A percentile compares a stretch with the other conserved stretches of the same genome.
Conservation (phyloP, 2,113 vertebrate species). For the Cyrtonyx montezumae region DNA sequence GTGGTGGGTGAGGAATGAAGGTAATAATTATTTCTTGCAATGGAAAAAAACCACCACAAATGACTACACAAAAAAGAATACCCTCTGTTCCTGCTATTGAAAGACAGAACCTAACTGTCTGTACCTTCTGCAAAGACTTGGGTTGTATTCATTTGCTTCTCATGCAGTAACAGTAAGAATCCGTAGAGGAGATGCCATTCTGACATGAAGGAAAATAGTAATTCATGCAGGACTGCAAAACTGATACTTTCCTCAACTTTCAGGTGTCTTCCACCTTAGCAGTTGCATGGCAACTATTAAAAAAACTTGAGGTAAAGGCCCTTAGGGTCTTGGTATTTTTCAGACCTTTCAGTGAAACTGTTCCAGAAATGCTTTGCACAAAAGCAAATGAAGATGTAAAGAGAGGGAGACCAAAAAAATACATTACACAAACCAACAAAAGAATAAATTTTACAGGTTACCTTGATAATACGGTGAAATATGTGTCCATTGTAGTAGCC, state of each 20-base stretch:
- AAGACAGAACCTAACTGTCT: background rate
- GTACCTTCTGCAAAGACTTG: background rate
- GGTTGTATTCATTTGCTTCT: background rate
- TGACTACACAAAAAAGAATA: background rate
- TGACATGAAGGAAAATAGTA: background rate
- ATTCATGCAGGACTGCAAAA: background rate
- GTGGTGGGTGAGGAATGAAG: background rate
- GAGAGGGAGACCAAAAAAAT: background rate
- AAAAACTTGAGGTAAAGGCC: background rate
- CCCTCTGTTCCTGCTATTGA: background rate
- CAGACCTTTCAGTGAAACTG: background rate
- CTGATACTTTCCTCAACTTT: background rate
- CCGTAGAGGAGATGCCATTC: background rate
- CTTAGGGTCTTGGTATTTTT: background rate
- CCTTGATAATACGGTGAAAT: slow-evolving; percentile 98
- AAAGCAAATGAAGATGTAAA: background rate
- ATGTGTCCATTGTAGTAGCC: slow-evolving; percentile 96
- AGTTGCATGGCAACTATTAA: background rate
- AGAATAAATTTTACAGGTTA: slow-evolving; percentile 41
- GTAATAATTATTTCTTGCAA: background rate
- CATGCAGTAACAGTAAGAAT: background rate
- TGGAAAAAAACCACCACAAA: background rate
- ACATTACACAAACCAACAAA: background rate
- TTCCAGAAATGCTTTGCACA: background rate
- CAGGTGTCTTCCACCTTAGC: background rate